phyloP scores from a whole-genome alignment of 2,888 invertebrate species.

The Erebia aethiops region DNA sequence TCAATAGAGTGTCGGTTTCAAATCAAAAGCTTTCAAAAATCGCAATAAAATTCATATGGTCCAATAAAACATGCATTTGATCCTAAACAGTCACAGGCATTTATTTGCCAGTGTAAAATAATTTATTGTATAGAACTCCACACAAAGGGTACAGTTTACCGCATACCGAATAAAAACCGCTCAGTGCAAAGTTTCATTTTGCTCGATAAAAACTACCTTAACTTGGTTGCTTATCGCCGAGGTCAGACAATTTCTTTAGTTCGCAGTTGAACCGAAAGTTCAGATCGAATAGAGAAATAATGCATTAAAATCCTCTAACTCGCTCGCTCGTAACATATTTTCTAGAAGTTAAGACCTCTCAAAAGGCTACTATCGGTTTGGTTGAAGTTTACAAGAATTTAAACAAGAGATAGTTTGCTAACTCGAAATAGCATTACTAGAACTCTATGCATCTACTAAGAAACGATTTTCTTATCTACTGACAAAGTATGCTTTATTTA shows the following conservation, averaged over 20 bases:
- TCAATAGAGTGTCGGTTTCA: too few species aligned
- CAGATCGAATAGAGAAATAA: constrained; percentile 41
- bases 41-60: too few species aligned
- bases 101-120: not conserved
- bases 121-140: not conserved
- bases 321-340: constrained; percentile 40
- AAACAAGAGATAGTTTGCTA: constrained; percentile 7
- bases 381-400: constrained; percentile 20
- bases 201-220: constrained; percentile 29
- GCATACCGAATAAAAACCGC: constrained; percentile 5
- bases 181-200: constrained; percentile 25
- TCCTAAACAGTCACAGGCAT: not conserved
- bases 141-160: constrained; percentile 10
- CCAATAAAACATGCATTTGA: too few species aligned
- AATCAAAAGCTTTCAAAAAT: too few species aligned
- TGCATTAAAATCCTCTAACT: constrained; percentile 43
- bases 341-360: constrained; percentile 38
- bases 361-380: constrained; percentile 12
- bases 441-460: not conserved
- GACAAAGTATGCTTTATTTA: not conserved
- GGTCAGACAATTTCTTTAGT: constrained; percentile 38
- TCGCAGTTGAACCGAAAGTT: constrained; percentile 43
- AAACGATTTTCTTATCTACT: not conserved
- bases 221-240: constrained; percentile 32
- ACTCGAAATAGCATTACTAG: not conserved